Percentiles rank a stretch among this genome's conserved stretches.
Conservation (phyloP, 2,888 invertebrate genomes). For the Deroplatys truncata region DNA sequence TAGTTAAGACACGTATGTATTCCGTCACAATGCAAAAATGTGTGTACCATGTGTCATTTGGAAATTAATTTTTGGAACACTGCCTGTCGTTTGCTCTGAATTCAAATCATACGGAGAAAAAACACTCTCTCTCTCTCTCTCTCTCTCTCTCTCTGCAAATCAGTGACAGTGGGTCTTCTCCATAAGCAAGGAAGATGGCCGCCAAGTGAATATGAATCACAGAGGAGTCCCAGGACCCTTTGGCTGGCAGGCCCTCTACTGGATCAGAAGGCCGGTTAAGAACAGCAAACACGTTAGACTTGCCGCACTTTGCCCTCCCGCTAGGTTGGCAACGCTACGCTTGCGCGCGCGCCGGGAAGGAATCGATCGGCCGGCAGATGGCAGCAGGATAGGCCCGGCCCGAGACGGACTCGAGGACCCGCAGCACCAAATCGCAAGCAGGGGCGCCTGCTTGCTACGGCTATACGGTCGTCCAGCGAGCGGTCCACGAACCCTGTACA, state of each 20-base stretch:
- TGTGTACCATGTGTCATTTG: too few relatives aligned
- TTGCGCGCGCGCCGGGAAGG: neutral
- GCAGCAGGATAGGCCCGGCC: slow-evolving; percentile 40
- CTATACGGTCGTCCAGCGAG: slow-evolving; percentile 29
- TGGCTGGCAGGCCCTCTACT: neutral
- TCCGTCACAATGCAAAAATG: too few relatives aligned
- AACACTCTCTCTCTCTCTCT: too few relatives aligned
- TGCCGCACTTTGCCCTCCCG: neutral
- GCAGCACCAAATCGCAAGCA: slow-evolving; percentile 37
- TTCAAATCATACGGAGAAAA: too few relatives aligned
- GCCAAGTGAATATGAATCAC: neutral
- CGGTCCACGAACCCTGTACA: neutral
- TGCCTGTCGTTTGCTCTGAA: too few relatives aligned
- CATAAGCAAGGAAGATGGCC: neutral
- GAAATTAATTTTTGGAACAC: too few relatives aligned
- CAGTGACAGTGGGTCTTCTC: neutral
- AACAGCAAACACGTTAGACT: neutral
- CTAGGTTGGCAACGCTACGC: neutral
- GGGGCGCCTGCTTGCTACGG: slow-evolving; percentile 42
- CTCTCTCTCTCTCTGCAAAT: too few relatives aligned
- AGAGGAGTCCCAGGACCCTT: neutral
- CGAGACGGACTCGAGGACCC: neutral
- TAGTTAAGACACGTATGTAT: too few relatives aligned
- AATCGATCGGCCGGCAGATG: slow-evolving; percentile 40
- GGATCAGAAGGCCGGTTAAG: neutral